Evolutionary conservation across 2,888 invertebrate species (phyloP).

Genomic region (Megalurothrips usitatus): DNA sequence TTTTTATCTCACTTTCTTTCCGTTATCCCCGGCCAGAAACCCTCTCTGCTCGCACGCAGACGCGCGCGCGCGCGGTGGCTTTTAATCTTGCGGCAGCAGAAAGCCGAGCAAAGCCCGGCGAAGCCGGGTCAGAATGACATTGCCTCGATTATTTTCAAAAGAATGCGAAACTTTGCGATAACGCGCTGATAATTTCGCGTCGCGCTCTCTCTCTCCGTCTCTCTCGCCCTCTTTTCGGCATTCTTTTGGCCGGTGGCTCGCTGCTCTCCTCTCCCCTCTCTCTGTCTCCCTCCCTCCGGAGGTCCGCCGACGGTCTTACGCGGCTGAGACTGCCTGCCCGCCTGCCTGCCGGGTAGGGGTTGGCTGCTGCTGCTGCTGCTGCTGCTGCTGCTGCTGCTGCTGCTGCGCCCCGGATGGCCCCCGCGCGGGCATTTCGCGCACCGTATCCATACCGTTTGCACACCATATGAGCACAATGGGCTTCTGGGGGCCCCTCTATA

Average conservation of each 20-base stretch:
- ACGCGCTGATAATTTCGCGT: conserved; percentile 6
- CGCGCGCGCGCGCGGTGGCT: not conserved
- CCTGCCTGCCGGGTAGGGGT: too few species aligned
- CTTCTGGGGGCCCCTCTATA: not conserved
- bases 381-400: not conserved
- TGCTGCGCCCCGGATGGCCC: not conserved
- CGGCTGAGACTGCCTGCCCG: not conserved
- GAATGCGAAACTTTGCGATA: conserved; percentile 24
- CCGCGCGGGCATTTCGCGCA: not conserved
- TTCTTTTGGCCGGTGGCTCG: not conserved
- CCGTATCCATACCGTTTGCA: conserved; percentile 24
- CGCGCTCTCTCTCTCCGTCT: not conserved
- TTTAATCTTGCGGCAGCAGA: not conserved
- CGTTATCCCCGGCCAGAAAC: not conserved
- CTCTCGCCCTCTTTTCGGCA: not conserved
- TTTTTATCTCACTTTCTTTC: not conserved
- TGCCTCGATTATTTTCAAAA: not conserved
- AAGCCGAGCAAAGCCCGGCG: too few species aligned
- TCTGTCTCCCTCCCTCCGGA: not conserved
- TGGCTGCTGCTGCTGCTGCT: not conserved
- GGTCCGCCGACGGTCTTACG: not conserved
- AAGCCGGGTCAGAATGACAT: too few species aligned
- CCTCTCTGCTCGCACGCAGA: not conserved
- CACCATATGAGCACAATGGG: conserved; percentile 18
- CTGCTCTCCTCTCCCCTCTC: not conserved